Conservation (phyloP, 1,140 invertebrate species). For the Sipha flava region DNA sequence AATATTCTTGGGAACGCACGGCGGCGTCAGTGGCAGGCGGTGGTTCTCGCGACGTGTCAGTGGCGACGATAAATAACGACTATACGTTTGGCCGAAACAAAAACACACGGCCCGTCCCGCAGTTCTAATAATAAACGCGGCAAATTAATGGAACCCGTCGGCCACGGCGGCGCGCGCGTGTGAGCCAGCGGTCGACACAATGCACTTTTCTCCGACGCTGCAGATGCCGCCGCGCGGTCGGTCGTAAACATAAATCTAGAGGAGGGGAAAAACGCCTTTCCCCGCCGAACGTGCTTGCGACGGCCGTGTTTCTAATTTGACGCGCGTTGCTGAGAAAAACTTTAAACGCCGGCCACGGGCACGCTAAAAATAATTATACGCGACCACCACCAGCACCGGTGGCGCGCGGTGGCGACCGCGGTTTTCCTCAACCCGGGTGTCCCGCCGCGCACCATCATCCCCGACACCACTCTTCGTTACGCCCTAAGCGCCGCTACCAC, state of each 20-base stretch:
- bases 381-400: too few relatives aligned
- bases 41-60: not conserved
- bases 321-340: not conserved
- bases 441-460: too few relatives aligned
- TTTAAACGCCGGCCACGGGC: not conserved
- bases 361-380: conserved; percentile 6
- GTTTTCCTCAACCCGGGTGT: too few relatives aligned
- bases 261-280: not conserved
- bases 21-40: not conserved
- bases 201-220: not conserved
- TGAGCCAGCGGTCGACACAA: not conserved
- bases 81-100: not conserved
- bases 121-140: conserved; percentile 18
- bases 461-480: too few relatives aligned
- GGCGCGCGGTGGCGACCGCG: not conserved
- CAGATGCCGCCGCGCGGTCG: not conserved
- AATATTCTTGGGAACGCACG: too few relatives aligned
- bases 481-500: too few relatives aligned
- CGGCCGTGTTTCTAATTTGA: not conserved
- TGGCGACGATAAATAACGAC: conserved; percentile 1
- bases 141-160: not conserved
- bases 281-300: too few relatives aligned
- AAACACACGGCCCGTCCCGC: not conserved
- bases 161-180: not conserved
- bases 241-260: not conserved